Evolutionary conservation across 1,140 invertebrate species (phyloP).

Genomic region (Drosophila littoralis): DNA sequence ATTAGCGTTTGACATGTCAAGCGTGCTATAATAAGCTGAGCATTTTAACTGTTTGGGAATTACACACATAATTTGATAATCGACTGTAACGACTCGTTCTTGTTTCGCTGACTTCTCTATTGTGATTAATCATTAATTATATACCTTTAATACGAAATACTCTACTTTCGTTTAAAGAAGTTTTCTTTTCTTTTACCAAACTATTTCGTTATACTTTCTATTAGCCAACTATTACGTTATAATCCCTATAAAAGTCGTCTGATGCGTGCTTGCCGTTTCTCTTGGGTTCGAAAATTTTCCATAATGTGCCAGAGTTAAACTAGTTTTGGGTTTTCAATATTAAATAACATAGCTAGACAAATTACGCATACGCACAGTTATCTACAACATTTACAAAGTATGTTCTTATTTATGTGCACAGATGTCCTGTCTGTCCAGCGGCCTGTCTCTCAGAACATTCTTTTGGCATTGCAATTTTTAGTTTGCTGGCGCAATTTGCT

Average conservation of each 20-base stretch:
- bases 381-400: neutral
- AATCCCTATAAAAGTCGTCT: too few species aligned
- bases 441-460: constrained; percentile 5
- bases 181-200: too few species aligned
- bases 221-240: too few species aligned
- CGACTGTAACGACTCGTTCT: too few species aligned
- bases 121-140: neutral
- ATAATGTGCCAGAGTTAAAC: neutral
- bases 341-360: neutral
- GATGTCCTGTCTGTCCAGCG: neutral
- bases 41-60: neutral
- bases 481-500: constrained; percentile 29
- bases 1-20: constrained; percentile 3
- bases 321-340: neutral
- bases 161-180: too few species aligned
- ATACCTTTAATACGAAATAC: too few species aligned
- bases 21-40: constrained; percentile 2
- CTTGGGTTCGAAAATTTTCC: neutral
- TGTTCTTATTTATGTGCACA: neutral
- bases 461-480: constrained; percentile 45
- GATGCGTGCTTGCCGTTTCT: neutral
- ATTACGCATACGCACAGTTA: constrained; percentile 25
- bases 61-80: constrained; percentile 1
- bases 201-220: too few species aligned
- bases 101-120: too few species aligned